A percentile compares a stretch with the other conserved stretches of the same genome.
phyloP scores from a whole-genome alignment of 2,888 invertebrate genomes.

The Metellina segmentata region DNA sequence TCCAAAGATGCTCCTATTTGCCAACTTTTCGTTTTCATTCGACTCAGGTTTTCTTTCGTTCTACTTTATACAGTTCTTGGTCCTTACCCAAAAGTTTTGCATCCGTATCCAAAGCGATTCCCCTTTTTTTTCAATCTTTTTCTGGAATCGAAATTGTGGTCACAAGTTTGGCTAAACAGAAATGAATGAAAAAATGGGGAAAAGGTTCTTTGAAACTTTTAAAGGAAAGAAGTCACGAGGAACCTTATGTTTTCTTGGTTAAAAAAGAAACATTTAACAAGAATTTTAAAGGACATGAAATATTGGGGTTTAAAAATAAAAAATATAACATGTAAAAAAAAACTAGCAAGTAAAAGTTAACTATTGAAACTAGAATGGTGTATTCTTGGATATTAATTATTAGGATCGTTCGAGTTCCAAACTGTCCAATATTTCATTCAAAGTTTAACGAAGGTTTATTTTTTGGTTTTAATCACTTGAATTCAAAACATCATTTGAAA shows the following conservation, averaged over 20 bases:
- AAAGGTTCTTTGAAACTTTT: background rate
- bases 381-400: too few species aligned
- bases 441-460: too few species aligned
- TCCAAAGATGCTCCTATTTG: conserved; percentile 5
- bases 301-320: too few species aligned
- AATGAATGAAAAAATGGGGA: background rate
- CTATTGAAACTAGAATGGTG: too few species aligned
- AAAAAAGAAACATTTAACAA: background rate
- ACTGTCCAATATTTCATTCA: too few species aligned
- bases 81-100: conserved; percentile 40
- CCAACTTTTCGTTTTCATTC: conserved; percentile 30
- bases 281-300: background rate
- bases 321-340: too few species aligned
- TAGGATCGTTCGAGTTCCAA: too few species aligned
- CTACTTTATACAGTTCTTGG: conserved; percentile 28
- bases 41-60: conserved; percentile 5
- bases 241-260: background rate
- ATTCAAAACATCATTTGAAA: too few species aligned
- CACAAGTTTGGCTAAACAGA: background rate
- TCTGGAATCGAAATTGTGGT: background rate
- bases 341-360: too few species aligned
- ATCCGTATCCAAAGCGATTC: conserved; percentile 16
- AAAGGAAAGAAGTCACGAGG: background rate
- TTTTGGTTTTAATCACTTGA: too few species aligned
- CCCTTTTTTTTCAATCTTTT: background rate